Base-by-base conservation (phyloP, 2,113 vertebrate species). In the Callipepla squamata region DNA sequence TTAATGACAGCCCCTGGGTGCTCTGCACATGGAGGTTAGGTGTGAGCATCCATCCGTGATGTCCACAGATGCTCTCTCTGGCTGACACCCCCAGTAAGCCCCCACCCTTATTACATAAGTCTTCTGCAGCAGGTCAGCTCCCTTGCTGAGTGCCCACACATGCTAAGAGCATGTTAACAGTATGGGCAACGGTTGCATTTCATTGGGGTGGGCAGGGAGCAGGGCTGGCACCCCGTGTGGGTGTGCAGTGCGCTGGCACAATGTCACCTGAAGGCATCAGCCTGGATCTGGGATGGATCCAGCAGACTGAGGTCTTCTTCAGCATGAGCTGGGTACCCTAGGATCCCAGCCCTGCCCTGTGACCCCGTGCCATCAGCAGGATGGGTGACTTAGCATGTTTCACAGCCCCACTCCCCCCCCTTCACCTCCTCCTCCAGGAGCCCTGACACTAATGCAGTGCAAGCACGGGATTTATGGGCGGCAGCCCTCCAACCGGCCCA, bases 401-500 rank as follows among this genome's bases (percentile, higher is more conserved):
- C 36, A 30, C 22, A 10, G 32, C 50, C 13, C 57, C 0, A 9
- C 67, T 82, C 30, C 69, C 62, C 57, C 87, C 28, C 72, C 70
- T 59, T 19, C 50, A 13, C 82, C 80, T 82, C 38, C 50, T 78
- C 83, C 77, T 88, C 61, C 51, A 38, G 89, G 79, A 93, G 79
- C 55, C 85, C 91, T 92, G 94, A 70, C 95, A 85, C 57, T 83
- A 93, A 91, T 77, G 89, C 91, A 90, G 89, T 1, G 12, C 19
- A 36, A 93, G 89, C 3, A 3, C 1, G 75, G 94, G 91, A 94
- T 96, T 92, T 92, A 94, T 95, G 93, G 95, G 68, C 85, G 16
- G 95, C 95, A 96, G 96, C 89, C 94, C 94, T 96, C 94, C 94
- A 91, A 69, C 84, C 40, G 68, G 92, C 78, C 95, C 81, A 95